Evolutionary conservation across 2,113 vertebrate species (phyloP).

Genomic region (Donacobius atricapilla): DNA sequence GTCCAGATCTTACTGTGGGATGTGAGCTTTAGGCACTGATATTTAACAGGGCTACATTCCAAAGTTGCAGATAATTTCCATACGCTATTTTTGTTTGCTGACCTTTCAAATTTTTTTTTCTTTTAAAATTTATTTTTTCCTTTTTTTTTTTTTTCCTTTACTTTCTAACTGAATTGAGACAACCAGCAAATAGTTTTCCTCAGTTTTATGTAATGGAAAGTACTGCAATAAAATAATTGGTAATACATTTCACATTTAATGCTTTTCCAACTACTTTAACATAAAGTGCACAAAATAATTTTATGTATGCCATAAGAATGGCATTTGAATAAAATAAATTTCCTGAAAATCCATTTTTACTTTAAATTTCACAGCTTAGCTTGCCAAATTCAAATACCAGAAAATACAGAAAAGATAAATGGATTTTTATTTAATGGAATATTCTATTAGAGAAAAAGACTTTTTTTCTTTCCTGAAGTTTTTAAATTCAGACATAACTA

Average conservation of each 20-base stretch:
- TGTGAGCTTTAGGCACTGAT: background rate
- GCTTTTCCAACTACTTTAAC: background rate
- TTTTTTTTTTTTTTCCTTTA: background rate
- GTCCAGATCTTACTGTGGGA: background rate
- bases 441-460: background rate
- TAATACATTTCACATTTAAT: background rate
- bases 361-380: background rate
- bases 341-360: background rate
- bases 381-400: background rate
- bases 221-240: background rate
- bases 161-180: background rate
- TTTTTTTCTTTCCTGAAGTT: background rate
- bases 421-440: background rate
- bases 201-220: background rate
- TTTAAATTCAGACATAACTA: background rate
- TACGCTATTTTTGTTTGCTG: background rate
- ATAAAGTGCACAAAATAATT: background rate
- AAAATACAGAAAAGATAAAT: background rate
- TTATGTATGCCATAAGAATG: background rate
- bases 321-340: background rate
- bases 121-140: background rate
- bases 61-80: background rate
- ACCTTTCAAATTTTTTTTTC: background rate
- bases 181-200: background rate
- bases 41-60: conserved; percentile 7